Percentiles rank a stretch among this genome's conserved stretches.
Conservation (phyloP, 1,140 invertebrate genomes). For the Eupeodes corollae region DNA sequence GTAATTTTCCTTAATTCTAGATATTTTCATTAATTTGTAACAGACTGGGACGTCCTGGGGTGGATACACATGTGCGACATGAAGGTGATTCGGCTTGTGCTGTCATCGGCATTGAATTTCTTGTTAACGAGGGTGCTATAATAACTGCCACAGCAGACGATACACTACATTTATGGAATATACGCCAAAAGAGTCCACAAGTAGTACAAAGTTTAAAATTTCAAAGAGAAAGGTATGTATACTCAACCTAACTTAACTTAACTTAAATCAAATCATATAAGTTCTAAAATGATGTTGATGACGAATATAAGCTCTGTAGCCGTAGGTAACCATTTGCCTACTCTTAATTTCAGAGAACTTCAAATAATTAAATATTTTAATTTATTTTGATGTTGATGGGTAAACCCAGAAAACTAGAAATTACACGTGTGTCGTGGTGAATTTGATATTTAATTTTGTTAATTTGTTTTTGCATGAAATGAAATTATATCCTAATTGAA, state of each 20-base stretch:
- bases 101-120: conserved; percentile 83
- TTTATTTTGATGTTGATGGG: background rate
- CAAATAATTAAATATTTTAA: background rate
- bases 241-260: background rate
- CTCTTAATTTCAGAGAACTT: too few relatives aligned
- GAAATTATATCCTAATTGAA: too few relatives aligned
- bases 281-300: too few relatives aligned
- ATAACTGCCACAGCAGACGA: conserved; percentile 92
- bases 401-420: background rate
- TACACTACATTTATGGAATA: conserved; percentile 93
- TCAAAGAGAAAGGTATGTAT: conserved; percentile 81
- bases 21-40: background rate
- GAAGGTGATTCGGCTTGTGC: conserved; percentile 55
- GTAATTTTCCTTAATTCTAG: too few relatives aligned
- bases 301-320: too few relatives aligned
- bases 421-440: background rate
- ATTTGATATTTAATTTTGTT: background rate
- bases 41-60: conserved; percentile 87
- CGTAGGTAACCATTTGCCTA: too few relatives aligned
- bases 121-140: conserved; percentile 92
- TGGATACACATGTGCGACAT: conserved; percentile 86
- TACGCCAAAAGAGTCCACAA: conserved; percentile 87
- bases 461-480: background rate
- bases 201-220: conserved; percentile 94
- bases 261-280: too few relatives aligned